A percentile compares a stretch with the other conserved stretches of the same genome.
phyloP scores from a whole-genome alignment of 2,113 vertebrate genomes.

The Lates calcarifer region DNA sequence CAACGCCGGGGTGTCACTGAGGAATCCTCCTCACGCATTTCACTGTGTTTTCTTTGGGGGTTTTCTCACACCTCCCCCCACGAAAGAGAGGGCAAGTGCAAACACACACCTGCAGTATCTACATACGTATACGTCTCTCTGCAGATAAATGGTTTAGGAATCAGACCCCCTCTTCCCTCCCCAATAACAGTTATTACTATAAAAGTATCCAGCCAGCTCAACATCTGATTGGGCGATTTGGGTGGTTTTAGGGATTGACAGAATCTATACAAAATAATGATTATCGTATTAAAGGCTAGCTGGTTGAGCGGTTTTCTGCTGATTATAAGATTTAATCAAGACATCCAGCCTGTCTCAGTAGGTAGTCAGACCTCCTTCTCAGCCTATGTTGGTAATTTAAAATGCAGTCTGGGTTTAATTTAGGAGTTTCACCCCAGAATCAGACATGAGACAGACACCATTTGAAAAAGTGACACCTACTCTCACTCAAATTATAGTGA shows the following conservation, averaged over 20 bases:
- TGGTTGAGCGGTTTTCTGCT: slow-evolving; percentile 48
- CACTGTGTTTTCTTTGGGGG: slow-evolving; percentile 66
- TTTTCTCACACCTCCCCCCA: slow-evolving; percentile 31
- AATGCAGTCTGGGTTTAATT: slow-evolving; percentile 52
- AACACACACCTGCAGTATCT: slow-evolving; percentile 68
- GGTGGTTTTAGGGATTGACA: slow-evolving; percentile 53
- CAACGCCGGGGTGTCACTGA: slow-evolving; percentile 58
- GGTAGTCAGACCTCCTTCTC: slow-evolving; percentile 43
- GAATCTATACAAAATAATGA: slow-evolving; percentile 71
- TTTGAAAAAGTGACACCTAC: slow-evolving; percentile 53
- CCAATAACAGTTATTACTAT: slow-evolving; percentile 74
- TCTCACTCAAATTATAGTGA: slow-evolving; percentile 60
- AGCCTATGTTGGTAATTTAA: slow-evolving; percentile 43
- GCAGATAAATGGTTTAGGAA: slow-evolving; percentile 47
- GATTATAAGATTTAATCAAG: slow-evolving; percentile 60
- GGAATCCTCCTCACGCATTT: slow-evolving; percentile 58
- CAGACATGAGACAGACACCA: slow-evolving; percentile 42
- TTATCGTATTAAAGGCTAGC: slow-evolving; percentile 67
- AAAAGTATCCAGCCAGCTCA: slow-evolving; percentile 40
- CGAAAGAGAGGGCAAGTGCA: slow-evolving; percentile 70
- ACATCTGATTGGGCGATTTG: slow-evolving; percentile 54
- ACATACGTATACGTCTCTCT: slow-evolving; percentile 50
- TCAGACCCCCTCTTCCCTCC: slow-evolving; percentile 36
- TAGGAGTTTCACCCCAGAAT: slow-evolving; percentile 58
- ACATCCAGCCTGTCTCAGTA: slow-evolving; percentile 29